Evolutionary conservation across 2,113 vertebrate genomes (phyloP), one percentile per base, ranked within the genome.

Genomic region (Engystomops pustulosus): DNA sequence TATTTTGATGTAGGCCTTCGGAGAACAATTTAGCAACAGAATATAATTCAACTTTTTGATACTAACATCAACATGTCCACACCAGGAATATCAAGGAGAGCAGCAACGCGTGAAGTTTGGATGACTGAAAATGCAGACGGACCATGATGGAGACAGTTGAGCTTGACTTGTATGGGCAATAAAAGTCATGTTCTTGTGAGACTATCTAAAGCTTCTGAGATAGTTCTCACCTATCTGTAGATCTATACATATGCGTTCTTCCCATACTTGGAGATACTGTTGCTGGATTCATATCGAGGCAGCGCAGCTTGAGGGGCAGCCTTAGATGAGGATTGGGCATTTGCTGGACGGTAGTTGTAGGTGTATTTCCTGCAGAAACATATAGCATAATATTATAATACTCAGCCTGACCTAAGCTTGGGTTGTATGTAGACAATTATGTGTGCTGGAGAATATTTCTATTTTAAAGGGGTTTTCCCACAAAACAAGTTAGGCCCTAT

Each of bases 171-270:
- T 25, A 51, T 45, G 41, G 44, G 8, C n/a, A 34, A 15, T n/a
- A 2, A 23, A 9, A 2, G 60, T 44, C 81, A 17, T 14, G 23
- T 41, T 34, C 5, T 62, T 27, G 41, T 25, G 18, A 3, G 20
- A 58, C 18, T 30, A 11, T n/a, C 23, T 11, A 20, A 36, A 5
- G 32, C 10, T 11, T 18, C 11, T 3, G 20, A 2, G 17, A 32
- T 6, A 58, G 47, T 71, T 30, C 18, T 6, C 7, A 11, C n/a
- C n/a, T n/a, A 14, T 15, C 12, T 18, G 0, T 41, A n/a, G 62
- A 20, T 17, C 79, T 91, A 93, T 11, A 93, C 92, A 0, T 93
- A 93, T 4, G 90, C 91, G 0, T 91, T 92, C 74, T 91, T 93
- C 32, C 90, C 91, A 0, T 92, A 92, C 74, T 91, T 88, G 11